Percentiles rank a stretch among this genome's conserved stretches.
These are phyloP conservation scores for Crypturellus tataupa DNA, from an alignment of 2,797 vertebrate genomes.

Conservation along the genomic window DNA sequence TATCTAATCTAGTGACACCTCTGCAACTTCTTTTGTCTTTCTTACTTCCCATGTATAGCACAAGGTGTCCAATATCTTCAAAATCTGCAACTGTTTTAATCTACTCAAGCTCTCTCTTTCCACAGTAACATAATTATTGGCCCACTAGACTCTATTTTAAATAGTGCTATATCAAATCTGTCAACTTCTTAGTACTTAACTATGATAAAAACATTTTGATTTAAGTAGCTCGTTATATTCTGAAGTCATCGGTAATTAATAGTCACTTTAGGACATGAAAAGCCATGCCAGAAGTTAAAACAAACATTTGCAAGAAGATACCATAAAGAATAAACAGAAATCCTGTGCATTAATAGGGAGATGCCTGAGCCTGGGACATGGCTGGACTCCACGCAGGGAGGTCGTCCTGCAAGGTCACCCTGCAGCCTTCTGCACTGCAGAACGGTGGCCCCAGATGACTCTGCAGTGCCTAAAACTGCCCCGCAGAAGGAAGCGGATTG, in stretches of 20 bases:
- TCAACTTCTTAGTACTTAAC: neutral
- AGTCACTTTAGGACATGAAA: neutral
- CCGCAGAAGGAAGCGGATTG: neutral
- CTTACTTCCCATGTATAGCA: neutral
- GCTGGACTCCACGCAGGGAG: neutral
- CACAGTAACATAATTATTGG: neutral
- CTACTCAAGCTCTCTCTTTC: neutral
- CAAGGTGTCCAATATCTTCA: fast-evolving
- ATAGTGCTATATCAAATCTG: neutral
- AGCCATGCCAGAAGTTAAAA: neutral
- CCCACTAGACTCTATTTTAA: neutral
- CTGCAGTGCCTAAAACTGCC: neutral
- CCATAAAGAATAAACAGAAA: slow-evolving; percentile 35
- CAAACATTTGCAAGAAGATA: slow-evolving; percentile 11
- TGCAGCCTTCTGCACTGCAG: neutral
- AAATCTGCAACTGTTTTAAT: neutral
- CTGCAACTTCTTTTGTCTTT: neutral
- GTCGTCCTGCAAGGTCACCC: neutral
- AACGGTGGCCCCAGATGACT: neutral
- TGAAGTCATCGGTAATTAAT: neutral
- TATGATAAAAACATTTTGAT: slow-evolving; percentile 21
- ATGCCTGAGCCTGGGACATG: neutral
- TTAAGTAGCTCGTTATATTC: neutral
- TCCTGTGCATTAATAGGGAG: neutral
- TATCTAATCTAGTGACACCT: fast-evolving